Percentiles rank a stretch among this genome's conserved stretches.
phyloP scores from a whole-genome alignment of 2,797 vertebrate genomes.

The Eleutherodactylus coqui region DNA sequence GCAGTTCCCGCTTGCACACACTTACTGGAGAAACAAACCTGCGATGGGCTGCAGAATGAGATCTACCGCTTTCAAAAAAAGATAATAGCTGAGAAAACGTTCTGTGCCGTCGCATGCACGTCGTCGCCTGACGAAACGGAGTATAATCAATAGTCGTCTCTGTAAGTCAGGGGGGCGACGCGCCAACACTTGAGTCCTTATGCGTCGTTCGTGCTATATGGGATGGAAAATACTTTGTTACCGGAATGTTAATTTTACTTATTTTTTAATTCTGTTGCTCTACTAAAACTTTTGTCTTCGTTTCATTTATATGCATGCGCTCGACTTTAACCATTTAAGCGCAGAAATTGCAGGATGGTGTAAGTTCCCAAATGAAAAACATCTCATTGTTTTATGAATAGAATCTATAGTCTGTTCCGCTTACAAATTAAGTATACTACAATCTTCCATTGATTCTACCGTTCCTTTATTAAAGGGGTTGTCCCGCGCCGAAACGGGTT shows the following conservation, averaged over 20 bases:
- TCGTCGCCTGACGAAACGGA: not conserved
- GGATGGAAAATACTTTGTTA: not conserved
- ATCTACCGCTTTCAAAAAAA: not conserved
- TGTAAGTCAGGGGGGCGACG: not conserved
- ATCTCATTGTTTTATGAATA: not conserved
- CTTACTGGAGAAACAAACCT: constrained; percentile 13
- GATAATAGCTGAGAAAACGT: not conserved
- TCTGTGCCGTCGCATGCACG: not conserved
- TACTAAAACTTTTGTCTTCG: not conserved
- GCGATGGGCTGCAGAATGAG: not conserved
- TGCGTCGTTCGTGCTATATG: not conserved
- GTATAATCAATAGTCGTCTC: not conserved
- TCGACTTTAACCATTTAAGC: constrained; percentile 1
- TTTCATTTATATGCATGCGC: not conserved
- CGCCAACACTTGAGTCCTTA: not conserved
- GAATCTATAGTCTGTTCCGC: not conserved
- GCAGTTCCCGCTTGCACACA: constrained; percentile 55
- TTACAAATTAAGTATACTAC: not conserved
- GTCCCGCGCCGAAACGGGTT: no score
- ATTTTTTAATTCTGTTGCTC: not conserved
- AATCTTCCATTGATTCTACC: no score
- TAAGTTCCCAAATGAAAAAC: not conserved
- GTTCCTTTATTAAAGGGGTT: not conserved
- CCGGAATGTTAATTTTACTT: not conserved
- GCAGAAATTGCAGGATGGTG: not conserved